phyloP scores from a whole-genome alignment of 2,797 vertebrate genomes.

The Pampus argenteus region DNA sequence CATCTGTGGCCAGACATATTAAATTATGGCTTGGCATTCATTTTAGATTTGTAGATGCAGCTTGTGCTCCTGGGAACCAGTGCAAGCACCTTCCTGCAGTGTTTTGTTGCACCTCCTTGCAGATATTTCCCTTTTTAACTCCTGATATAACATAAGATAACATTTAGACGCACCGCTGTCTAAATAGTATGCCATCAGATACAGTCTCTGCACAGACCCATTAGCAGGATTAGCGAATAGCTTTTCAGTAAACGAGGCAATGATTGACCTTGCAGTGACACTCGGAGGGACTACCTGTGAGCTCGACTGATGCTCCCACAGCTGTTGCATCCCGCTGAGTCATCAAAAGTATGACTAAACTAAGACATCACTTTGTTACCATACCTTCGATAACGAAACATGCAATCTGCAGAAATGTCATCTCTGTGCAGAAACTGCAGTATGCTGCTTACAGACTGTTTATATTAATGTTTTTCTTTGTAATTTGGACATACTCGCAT shows the following conservation, averaged over 20 bases:
- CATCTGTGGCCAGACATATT: conserved; percentile 17
- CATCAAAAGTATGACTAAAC: conserved; percentile 18
- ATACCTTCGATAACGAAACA: conserved; percentile 13
- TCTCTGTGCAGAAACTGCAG: conserved; percentile 16
- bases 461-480: no score
- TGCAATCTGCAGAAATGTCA: conserved; percentile 28
- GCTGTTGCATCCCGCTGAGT: conserved; percentile 12
- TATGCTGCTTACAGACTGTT: background rate
- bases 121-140: conserved; percentile 40
- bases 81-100: conserved; percentile 14
- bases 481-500: no score
- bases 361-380: background rate
- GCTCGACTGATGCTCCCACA: conserved; percentile 1
- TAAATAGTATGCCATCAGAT: conserved; percentile 47
- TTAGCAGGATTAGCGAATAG: conserved; percentile 64
- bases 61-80: conserved; percentile 11
- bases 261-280: conserved; percentile 60
- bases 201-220: conserved; percentile 43
- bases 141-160: conserved; percentile 47
- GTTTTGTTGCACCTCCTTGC: conserved; percentile 20
- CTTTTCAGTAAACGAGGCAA: conserved; percentile 48
- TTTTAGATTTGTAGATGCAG: conserved; percentile 29
- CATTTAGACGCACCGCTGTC: conserved; percentile 34
- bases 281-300: conserved; percentile 22
- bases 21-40: background rate